phyloP scores from a whole-genome alignment of 2,113 vertebrate species.

The Numenius arquata region DNA sequence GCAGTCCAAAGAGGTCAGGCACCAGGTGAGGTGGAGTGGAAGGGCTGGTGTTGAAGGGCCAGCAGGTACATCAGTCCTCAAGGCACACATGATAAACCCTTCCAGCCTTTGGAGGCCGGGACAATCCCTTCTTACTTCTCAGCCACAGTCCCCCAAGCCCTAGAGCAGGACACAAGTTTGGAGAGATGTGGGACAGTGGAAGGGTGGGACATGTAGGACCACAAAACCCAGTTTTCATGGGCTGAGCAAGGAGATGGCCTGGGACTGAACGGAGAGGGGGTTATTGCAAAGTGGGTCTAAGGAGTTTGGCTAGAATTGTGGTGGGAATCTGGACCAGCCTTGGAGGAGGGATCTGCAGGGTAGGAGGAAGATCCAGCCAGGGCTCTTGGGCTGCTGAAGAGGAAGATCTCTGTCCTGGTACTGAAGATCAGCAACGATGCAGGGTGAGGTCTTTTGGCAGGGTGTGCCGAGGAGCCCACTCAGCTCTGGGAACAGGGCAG shows the following conservation, averaged over 20 bases:
- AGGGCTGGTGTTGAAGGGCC: background rate
- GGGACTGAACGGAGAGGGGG: background rate
- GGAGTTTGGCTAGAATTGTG: background rate
- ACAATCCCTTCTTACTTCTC: background rate
- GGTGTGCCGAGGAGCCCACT: background rate
- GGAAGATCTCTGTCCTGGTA: background rate
- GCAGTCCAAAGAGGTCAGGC: background rate
- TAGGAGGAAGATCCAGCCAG: background rate
- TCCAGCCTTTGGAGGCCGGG: background rate
- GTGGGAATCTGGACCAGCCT: background rate
- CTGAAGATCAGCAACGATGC: background rate
- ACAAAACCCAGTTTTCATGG: background rate
- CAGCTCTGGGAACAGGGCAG: background rate
- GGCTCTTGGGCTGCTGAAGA: background rate
- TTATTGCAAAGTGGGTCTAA: background rate
- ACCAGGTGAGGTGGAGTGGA: background rate
- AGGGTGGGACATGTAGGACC: background rate
- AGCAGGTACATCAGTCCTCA: background rate
- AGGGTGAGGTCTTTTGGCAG: background rate
- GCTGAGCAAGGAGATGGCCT: background rate
- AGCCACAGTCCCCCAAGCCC: background rate
- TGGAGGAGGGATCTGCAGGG: background rate
- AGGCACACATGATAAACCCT: background rate
- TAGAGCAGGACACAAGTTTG: background rate
- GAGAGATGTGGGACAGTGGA: background rate